Conservation (phyloP, 1,140 invertebrate species). For the Heterodera carotae region DNA sequence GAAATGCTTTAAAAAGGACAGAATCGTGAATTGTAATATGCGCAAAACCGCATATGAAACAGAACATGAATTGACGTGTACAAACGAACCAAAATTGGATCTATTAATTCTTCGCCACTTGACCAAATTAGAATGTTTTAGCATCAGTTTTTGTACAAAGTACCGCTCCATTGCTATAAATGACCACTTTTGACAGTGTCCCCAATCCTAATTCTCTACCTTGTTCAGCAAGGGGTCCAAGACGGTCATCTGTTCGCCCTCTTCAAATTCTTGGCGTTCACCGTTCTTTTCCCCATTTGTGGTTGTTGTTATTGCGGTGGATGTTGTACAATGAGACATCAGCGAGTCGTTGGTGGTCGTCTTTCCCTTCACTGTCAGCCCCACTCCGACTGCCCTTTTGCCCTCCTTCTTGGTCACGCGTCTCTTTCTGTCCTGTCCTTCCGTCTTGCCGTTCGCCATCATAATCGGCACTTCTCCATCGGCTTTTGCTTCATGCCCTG, state of each 20-base stretch:
- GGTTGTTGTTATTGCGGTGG: not conserved
- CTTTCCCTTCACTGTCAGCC: not conserved
- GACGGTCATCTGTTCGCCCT: conserved; percentile 16
- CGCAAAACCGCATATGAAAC: no score
- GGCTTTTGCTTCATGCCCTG: no score
- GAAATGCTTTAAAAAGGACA: no score
- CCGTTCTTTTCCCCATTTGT: not conserved
- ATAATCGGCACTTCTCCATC: not conserved
- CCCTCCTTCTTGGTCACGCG: not conserved
- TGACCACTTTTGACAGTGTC: not conserved
- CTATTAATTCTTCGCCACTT: no score
- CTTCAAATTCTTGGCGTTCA: not conserved
- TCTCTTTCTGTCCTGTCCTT: not conserved
- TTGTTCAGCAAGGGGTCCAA: conserved; percentile 23
- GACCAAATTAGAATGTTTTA: no score
- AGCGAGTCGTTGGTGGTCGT: conserved; percentile 10
- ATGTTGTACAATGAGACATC: not conserved
- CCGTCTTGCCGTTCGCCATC: not conserved
- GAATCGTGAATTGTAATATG: no score
- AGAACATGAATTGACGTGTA: no score
- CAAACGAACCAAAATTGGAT: no score
- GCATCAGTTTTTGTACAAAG: conserved; percentile 2
- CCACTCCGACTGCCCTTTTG: not conserved
- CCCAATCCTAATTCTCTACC: not conserved
- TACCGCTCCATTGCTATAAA: conserved; percentile 23